Evolutionary conservation across 2,113 vertebrate species (phyloP).

Genomic region (Ifrita kowaldi): DNA sequence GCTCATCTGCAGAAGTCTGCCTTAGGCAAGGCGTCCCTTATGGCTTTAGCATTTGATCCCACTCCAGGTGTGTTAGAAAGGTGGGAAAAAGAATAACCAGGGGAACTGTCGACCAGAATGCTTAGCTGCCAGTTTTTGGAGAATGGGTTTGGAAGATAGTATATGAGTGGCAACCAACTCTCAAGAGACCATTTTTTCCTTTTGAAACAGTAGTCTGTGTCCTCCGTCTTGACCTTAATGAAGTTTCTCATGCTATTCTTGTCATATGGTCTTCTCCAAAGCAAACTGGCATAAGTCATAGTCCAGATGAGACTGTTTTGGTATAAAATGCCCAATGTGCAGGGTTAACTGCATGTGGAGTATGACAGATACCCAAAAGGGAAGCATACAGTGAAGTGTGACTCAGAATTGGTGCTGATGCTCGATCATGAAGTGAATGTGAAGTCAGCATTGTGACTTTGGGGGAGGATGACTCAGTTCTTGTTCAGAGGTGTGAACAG

Average conservation of each 20-base stretch:
- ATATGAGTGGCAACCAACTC: not conserved
- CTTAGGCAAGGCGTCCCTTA: not conserved
- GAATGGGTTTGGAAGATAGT: not conserved
- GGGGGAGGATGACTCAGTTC: not conserved
- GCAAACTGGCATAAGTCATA: not conserved
- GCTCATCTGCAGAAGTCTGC: not conserved
- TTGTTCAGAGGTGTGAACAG: not conserved
- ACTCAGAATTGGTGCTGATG: not conserved
- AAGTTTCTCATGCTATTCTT: not conserved
- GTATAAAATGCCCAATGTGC: not conserved
- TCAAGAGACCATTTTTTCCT: not conserved
- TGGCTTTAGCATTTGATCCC: not conserved
- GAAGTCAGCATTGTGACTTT: not conserved
- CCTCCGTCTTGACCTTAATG: not conserved
- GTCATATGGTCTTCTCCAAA: not conserved
- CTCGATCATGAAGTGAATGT: not conserved
- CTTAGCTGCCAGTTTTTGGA: not conserved
- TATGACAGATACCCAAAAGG: not conserved
- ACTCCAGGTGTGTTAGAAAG: not conserved
- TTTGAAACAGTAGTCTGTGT: not conserved
- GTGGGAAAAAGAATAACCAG: not conserved
- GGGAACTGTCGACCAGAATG: not conserved
- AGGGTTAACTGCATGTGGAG: not conserved
- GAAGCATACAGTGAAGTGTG: not conserved
- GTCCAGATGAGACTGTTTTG: not conserved